Evolutionary conservation across 2,888 invertebrate genomes (phyloP).

Genomic region (Rotaria macrura): DNA sequence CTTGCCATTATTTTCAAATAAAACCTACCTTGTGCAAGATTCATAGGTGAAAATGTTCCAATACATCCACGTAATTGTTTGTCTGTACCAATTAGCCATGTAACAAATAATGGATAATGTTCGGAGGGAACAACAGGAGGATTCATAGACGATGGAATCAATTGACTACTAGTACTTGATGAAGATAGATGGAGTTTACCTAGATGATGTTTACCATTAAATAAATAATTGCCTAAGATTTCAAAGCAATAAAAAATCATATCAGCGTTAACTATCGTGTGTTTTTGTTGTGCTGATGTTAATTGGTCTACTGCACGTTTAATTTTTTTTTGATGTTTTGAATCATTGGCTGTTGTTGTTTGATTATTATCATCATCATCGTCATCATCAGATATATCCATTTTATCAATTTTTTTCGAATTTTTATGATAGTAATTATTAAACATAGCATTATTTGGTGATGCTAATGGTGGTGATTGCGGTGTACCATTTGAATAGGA

Average conservation of each 20-base stretch:
- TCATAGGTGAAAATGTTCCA: slow-evolving; percentile 93
- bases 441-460: background rate
- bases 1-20: background rate
- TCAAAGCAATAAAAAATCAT: slow-evolving; percentile 34
- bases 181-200: background rate
- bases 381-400: background rate
- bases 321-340: background rate
- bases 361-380: background rate
- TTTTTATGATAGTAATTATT: background rate
- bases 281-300: background rate
- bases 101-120: slow-evolving; percentile 78
- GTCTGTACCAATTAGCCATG: slow-evolving; percentile 95
- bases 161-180: background rate
- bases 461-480: background rate
- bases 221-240: slow-evolving; percentile 27
- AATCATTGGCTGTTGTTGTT: background rate
- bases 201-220: slow-evolving; percentile 5
- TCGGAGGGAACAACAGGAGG: background rate
- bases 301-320: background rate
- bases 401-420: background rate
- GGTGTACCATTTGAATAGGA: background rate
- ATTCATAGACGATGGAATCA: background rate
- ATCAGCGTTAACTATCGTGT: slow-evolving; percentile 23
- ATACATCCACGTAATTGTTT: slow-evolving; percentile 90
- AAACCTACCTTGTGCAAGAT: slow-evolving; percentile 53